Conservation (phyloP, 2,888 invertebrate genomes). For the Andrena bicolor region DNA sequence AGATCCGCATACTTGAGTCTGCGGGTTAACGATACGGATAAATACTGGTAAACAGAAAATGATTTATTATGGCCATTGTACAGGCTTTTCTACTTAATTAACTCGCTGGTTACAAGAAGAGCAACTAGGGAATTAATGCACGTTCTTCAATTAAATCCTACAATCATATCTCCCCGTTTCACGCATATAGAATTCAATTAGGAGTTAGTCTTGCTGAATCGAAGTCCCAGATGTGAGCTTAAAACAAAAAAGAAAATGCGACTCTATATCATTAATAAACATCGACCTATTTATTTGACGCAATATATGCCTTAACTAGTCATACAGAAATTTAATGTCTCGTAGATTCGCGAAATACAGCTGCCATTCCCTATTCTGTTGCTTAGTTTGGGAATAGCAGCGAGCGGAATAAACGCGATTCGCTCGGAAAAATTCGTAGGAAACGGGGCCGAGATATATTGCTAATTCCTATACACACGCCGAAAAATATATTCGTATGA, state of each 20-base stretch:
- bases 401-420: constrained; percentile 5
- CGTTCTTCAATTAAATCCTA: background rate
- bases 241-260: no score
- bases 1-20: constrained; percentile 51
- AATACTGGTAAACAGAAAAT: constrained; percentile 51
- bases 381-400: background rate
- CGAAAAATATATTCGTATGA: constrained; percentile 26
- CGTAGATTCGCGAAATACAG: background rate
- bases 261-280: background rate
- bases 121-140: constrained; percentile 26
- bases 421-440: background rate
- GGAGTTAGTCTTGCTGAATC: no score
- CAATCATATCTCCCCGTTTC: no score
- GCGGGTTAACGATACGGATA: constrained; percentile 46
- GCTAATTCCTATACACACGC: constrained; percentile 19
- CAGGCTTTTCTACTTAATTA: constrained; percentile 52
- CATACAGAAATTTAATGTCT: background rate
- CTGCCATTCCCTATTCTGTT: background rate
- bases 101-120: constrained; percentile 36
- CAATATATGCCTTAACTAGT: background rate
- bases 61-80: constrained; percentile 54
- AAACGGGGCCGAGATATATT: constrained; percentile 4
- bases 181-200: no score
- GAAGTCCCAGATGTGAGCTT: no score
- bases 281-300: background rate